phyloP scores from a whole-genome alignment of 2,113 vertebrate species.

The Andinoacara biseriatus region DNA sequence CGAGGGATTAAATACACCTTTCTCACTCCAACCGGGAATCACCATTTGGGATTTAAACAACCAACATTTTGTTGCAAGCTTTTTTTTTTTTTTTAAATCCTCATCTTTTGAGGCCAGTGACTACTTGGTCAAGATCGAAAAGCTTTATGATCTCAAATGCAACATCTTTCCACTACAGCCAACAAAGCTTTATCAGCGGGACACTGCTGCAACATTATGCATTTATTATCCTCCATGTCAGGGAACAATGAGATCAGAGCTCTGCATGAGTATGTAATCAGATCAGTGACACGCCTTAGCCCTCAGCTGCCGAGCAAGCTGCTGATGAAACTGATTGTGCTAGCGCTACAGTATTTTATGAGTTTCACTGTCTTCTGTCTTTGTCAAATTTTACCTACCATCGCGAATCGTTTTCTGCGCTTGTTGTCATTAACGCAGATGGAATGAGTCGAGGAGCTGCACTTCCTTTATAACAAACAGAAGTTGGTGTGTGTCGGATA shows the following conservation, averaged over 20 bases:
- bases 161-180: constrained; percentile 5
- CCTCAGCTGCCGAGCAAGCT: constrained; percentile 53
- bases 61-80: background rate
- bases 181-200: constrained; percentile 29
- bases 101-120: background rate
- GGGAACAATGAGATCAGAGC: constrained; percentile 68
- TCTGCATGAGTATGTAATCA: constrained; percentile 67
- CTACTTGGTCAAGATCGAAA: background rate
- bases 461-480: background rate
- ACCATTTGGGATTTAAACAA: background rate
- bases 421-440: background rate
- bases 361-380: background rate
- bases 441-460: background rate
- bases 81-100: background rate
- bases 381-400: background rate
- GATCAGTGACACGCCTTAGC: constrained; percentile 65
- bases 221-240: constrained; percentile 57
- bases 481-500: background rate
- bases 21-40: background rate
- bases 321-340: constrained; percentile 63
- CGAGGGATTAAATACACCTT: background rate
- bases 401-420: background rate
- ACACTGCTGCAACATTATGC: constrained; percentile 47
- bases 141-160: constrained; percentile 1
- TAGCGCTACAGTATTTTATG: constrained; percentile 45